A percentile compares a stretch with the other conserved stretches of the same genome.
Conservation (phyloP, 2,113 vertebrate species). For the Aythya baeri region DNA sequence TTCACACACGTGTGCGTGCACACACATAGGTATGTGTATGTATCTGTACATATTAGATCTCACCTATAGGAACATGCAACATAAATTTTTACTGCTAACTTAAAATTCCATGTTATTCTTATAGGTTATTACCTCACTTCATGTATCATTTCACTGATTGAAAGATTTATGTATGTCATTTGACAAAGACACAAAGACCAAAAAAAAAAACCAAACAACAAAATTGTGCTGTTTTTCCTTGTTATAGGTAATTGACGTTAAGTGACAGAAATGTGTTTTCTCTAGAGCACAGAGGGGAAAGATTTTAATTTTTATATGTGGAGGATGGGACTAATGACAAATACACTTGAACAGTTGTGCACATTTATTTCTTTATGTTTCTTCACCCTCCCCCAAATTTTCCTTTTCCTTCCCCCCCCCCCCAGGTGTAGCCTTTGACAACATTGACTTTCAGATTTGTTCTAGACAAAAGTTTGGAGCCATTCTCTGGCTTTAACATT, state of each 20-base stretch:
- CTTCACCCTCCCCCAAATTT: rapidly evolving
- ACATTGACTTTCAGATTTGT: not conserved
- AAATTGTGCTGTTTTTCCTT: not conserved
- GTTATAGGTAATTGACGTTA: not conserved
- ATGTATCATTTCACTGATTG: not conserved
- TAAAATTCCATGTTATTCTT: not conserved
- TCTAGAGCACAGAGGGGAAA: not conserved
- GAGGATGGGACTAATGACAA: not conserved
- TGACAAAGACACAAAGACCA: not conserved
- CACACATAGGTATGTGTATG: not conserved
- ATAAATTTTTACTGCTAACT: not conserved
- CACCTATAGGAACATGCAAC: not conserved
- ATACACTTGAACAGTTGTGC: not conserved
- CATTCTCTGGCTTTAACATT: not conserved
- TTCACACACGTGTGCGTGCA: not conserved
- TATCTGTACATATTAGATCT: not conserved
- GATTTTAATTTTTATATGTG: not conserved
- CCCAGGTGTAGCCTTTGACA: not conserved
- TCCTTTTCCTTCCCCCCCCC: not conserved
- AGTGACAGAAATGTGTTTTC: not conserved
- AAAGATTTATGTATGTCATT: not conserved
- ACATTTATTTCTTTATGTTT: not conserved
- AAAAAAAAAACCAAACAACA: not conserved
- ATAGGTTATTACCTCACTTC: not conserved
- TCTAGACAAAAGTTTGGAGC: not conserved